Evolutionary conservation across 2,888 invertebrate genomes (phyloP).

Genomic region (Hirtodrosophila trivittata): DNA sequence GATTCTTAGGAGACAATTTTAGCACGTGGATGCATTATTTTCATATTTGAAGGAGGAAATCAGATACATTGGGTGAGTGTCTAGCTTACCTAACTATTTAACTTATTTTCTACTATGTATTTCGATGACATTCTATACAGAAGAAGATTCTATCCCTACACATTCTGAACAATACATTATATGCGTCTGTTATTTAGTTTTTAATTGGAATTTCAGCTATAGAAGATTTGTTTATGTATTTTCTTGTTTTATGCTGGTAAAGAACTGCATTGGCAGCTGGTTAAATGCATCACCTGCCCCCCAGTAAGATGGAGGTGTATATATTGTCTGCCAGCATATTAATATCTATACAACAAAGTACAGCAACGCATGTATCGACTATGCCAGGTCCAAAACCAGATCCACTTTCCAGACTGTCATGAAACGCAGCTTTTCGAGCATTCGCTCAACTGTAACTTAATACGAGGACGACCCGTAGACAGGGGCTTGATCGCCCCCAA

Average conservation of each 20-base stretch:
- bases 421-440: slow-evolving; percentile 31
- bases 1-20: too few species aligned
- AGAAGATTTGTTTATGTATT: not conserved
- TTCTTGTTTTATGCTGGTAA: slow-evolving; percentile 40
- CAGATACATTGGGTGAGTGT: too few species aligned
- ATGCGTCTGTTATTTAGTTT: too few species aligned
- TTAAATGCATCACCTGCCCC: slow-evolving; percentile 34
- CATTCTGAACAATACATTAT: too few species aligned
- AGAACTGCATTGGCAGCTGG: slow-evolving; percentile 24
- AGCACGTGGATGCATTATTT: too few species aligned
- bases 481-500: slow-evolving; percentile 56
- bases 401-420: slow-evolving; percentile 9
- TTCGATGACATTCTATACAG: too few species aligned
- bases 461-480: slow-evolving; percentile 58
- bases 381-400: slow-evolving; percentile 24
- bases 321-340: slow-evolving; percentile 40
- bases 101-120: too few species aligned
- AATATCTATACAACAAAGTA: slow-evolving; percentile 28
- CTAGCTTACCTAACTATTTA: too few species aligned
- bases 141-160: too few species aligned
- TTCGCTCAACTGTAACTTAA: slow-evolving; percentile 50
- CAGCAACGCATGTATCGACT: slow-evolving; percentile 21
- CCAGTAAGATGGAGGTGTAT: slow-evolving; percentile 20
- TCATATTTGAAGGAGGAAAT: too few species aligned
- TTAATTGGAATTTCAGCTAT: too few species aligned